Evolutionary conservation across 2,113 vertebrate species (phyloP).

Genomic region (Paedocypris sp.): DNA sequence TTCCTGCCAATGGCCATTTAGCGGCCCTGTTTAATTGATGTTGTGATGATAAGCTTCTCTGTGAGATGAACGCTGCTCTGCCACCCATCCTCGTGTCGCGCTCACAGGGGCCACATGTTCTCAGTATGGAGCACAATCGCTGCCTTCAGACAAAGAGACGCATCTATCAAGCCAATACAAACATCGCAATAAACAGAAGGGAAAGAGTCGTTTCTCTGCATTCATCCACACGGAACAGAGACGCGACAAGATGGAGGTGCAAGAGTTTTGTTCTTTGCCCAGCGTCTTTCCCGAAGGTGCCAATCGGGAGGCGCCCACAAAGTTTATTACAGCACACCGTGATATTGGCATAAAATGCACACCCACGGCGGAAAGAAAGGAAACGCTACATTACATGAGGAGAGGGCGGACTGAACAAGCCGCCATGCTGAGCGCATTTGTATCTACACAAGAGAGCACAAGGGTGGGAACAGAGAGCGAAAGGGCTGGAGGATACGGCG

Average conservation of each 20-base stretch:
- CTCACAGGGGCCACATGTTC: slow-evolving; percentile 32
- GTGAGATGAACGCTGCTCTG: slow-evolving; percentile 28
- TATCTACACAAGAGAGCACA: slow-evolving; percentile 63
- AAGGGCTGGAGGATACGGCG: slow-evolving; percentile 42
- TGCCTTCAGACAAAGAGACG: slow-evolving; percentile 24
- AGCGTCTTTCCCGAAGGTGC: slow-evolving; percentile 41
- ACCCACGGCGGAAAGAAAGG: slow-evolving; percentile 45
- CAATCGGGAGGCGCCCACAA: slow-evolving; percentile 35
- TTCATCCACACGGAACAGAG: no score
- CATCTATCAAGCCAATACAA: slow-evolving; percentile 24
- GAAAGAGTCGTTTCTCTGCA: no score
- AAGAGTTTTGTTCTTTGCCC: no score
- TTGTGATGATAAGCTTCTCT: slow-evolving; percentile 39
- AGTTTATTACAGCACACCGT: slow-evolving; percentile 40
- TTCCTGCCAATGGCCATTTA: slow-evolving; percentile 44
- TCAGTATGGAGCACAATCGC: slow-evolving; percentile 29
- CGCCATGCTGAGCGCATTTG: slow-evolving; percentile 63
- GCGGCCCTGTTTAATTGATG: slow-evolving; percentile 37
- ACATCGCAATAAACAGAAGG: no score
- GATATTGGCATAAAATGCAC: slow-evolving; percentile 55
- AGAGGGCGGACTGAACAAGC: slow-evolving; percentile 61
- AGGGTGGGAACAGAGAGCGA: slow-evolving; percentile 52
- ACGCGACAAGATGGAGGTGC: no score
- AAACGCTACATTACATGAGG: slow-evolving; percentile 46
- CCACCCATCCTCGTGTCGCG: slow-evolving; percentile 22